A percentile compares a stretch with the other conserved stretches of the same genome.
Evolutionary conservation across 2,113 vertebrate genomes (phyloP).

Genomic region (Calidris pygmaea): DNA sequence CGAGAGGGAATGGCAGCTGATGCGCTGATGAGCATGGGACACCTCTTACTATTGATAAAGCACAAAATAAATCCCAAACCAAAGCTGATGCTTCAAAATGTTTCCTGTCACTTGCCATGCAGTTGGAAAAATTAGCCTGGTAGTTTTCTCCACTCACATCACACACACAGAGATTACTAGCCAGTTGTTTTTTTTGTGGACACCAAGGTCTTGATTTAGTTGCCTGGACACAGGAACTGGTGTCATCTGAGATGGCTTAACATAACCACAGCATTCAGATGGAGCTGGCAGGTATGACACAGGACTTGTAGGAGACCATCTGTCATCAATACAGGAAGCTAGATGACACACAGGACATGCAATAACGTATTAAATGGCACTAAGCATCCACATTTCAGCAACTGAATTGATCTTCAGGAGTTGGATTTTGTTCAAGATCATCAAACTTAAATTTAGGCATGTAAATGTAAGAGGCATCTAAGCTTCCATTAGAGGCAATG

Average conservation of each 20-base stretch:
- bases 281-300: not conserved
- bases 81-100: not conserved
- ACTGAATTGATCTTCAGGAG: not conserved
- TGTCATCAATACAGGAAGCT: not conserved
- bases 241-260: not conserved
- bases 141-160: not conserved
- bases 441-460: not conserved
- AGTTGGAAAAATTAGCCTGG: not conserved
- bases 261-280: not conserved
- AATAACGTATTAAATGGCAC: not conserved
- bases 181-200: not conserved
- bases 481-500: not conserved
- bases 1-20: not conserved
- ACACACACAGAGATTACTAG: not conserved
- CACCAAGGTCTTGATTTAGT: not conserved
- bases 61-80: not conserved
- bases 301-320: not conserved
- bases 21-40: not conserved
- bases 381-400: not conserved
- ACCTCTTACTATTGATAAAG: not conserved
- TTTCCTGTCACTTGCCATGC: not conserved
- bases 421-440: not conserved
- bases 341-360: not conserved
- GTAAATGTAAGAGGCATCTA: not conserved
- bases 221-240: not conserved